Conservation (phyloP, 2,113 vertebrate species). For the Hypocryptadius cinnamomeus region DNA sequence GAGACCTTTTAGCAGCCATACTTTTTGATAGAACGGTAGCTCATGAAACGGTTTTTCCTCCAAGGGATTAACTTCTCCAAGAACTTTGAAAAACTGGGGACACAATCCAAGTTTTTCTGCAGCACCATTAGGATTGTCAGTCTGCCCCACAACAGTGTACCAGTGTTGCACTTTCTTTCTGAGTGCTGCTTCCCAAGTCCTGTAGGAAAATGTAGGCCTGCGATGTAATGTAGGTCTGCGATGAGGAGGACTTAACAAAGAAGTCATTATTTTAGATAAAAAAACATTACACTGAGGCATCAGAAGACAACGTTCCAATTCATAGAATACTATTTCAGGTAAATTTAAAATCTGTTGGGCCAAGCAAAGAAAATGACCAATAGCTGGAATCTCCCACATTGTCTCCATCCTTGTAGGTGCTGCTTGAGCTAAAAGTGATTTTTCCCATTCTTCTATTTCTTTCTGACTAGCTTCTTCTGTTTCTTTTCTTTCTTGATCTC, state of each 20-base stretch:
- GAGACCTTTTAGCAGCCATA: conserved; percentile 94
- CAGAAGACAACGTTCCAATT: conserved; percentile 93
- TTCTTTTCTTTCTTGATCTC: conserved; percentile 92
- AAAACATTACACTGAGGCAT: conserved; percentile 94
- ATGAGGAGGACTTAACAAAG: conserved; percentile 85
- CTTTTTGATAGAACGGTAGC: conserved; percentile 85
- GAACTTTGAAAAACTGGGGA: conserved; percentile 85
- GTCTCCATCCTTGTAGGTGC: conserved; percentile 80
- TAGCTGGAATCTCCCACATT: conserved; percentile 96
- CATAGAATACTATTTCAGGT: conserved; percentile 95
- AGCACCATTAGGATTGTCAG: conserved; percentile 76
- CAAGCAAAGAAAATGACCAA: conserved; percentile 97
- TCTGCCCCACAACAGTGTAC: conserved; percentile 82
- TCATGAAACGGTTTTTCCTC: conserved; percentile 89
- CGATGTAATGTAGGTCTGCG: conserved; percentile 84
- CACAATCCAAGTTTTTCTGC: conserved; percentile 89
- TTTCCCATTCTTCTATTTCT: conserved; percentile 96
- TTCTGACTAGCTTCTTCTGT: conserved; percentile 92
- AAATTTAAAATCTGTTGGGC: conserved; percentile 92
- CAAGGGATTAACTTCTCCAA: conserved; percentile 88
- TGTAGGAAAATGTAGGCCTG: conserved; percentile 84
- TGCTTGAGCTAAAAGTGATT: conserved; percentile 81
- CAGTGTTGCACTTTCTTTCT: conserved; percentile 86
- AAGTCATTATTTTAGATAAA: conserved; percentile 95
- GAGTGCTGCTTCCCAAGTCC: conserved; percentile 89